These are phyloP conservation scores for Meliscaeva auricollis DNA, from an alignment of 2,888 invertebrate genomes.

Conservation along the genomic window DNA sequence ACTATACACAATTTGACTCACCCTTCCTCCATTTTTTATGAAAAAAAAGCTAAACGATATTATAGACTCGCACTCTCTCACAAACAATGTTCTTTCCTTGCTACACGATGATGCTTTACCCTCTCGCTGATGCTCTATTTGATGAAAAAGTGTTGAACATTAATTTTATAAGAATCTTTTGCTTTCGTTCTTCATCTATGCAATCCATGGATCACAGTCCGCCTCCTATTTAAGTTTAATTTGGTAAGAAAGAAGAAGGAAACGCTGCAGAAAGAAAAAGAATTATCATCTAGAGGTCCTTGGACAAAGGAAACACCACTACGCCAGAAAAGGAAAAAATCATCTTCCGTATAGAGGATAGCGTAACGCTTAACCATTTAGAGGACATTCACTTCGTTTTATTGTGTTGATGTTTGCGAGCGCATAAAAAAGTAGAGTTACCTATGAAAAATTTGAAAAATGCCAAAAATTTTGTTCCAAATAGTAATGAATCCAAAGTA, in stretches of 20 bases:
- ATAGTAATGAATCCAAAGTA: no score
- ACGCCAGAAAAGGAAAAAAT: constrained; percentile 18
- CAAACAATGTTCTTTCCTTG: constrained; percentile 39
- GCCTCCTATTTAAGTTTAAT: constrained; percentile 61
- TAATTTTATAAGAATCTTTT: constrained; percentile 66
- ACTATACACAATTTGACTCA: constrained; percentile 39
- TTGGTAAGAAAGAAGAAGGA: constrained; percentile 31
- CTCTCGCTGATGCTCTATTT: constrained; percentile 23
- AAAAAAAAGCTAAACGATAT: constrained; percentile 62
- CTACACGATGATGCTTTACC: neutral
- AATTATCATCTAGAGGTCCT: constrained; percentile 7
- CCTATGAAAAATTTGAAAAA: neutral
- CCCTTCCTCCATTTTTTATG: neutral
- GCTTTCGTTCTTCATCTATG: constrained; percentile 40
- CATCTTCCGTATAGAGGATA: constrained; percentile 53
- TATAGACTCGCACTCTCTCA: constrained; percentile 60
- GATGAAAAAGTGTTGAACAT: constrained; percentile 74
- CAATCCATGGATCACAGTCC: constrained; percentile 52
- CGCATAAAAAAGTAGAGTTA: neutral
- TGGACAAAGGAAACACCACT: constrained; percentile 21
- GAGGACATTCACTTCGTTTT: constrained; percentile 68
- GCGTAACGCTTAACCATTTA: constrained; percentile 68
- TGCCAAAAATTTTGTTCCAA: no score
- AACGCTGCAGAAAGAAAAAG: constrained; percentile 14
- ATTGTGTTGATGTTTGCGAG: constrained; percentile 52